Conservation (phyloP, 2,797 vertebrate species). For the Cynodonichthys magdalenae region DNA sequence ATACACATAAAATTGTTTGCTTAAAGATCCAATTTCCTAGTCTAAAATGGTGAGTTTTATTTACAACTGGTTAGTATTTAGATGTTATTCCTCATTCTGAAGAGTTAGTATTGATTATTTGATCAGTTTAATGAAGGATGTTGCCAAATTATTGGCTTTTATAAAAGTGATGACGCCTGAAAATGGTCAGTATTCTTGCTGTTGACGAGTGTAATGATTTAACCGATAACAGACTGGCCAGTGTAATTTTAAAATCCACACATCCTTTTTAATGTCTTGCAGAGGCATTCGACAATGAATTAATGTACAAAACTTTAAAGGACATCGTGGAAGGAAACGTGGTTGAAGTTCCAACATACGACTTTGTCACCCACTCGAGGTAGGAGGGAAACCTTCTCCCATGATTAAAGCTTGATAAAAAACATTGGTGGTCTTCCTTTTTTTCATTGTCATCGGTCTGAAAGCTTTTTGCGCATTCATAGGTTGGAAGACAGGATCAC, state of each 20-base stretch:
- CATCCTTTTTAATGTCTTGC: constrained; percentile 27
- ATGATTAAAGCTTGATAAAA: background rate
- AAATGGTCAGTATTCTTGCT: too few species aligned
- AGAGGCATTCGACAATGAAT: constrained; percentile 96
- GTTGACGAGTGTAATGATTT: background rate
- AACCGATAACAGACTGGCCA: background rate
- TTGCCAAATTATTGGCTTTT: too few species aligned
- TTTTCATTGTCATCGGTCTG: background rate
- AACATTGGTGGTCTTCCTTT: background rate
- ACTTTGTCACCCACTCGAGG: constrained; percentile 97
- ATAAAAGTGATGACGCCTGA: too few species aligned
- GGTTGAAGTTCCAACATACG: constrained; percentile 93
- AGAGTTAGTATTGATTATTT: too few species aligned
- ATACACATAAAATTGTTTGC: too few species aligned
- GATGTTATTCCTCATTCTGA: too few species aligned
- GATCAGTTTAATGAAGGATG: too few species aligned
- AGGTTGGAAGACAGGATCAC: constrained; percentile 89
- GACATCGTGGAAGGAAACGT: constrained; percentile 90
- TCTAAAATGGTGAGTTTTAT: too few species aligned
- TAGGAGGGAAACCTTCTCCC: constrained; percentile 49
- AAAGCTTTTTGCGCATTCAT: constrained; percentile 8
- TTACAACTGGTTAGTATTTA: too few species aligned
- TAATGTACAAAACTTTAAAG: constrained; percentile 92
- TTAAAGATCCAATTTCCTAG: too few species aligned
- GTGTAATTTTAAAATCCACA: background rate